Evolutionary conservation across 2,888 invertebrate genomes (phyloP).

Genomic region (Eupithecia exiguata): DNA sequence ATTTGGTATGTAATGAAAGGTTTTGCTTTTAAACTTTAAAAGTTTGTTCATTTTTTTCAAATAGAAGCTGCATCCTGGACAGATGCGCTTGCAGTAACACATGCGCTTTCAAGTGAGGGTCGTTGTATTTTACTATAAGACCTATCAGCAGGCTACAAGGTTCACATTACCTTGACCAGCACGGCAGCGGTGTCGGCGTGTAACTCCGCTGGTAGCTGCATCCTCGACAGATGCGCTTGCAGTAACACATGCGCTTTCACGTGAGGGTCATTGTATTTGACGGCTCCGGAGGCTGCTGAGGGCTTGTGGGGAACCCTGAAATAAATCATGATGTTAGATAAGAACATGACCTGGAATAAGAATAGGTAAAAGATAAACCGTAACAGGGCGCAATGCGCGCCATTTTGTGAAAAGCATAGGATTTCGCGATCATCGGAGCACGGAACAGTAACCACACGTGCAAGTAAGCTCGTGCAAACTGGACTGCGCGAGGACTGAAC

Average conservation of each 20-base stretch:
- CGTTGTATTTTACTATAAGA: conserved; percentile 80
- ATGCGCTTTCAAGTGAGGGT: conserved; percentile 98
- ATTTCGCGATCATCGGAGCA: no score
- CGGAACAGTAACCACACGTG: no score
- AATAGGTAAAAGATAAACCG: no score
- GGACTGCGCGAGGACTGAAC: no score
- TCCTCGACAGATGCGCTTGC: conserved; percentile 97
- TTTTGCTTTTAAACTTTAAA: no score
- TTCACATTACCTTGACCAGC: conserved; percentile 85
- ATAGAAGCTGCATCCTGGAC: conserved; percentile 95
- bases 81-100: conserved; percentile 97
- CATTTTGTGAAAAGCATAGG: no score
- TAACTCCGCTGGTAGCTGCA: conserved; percentile 97
- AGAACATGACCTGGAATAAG: no score
- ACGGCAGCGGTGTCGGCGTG: conserved; percentile 98
- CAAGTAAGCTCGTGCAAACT: no score
- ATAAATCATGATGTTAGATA: background rate
- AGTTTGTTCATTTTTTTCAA: no score
- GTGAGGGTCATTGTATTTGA: conserved; percentile 97
- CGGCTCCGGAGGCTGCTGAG: conserved; percentile 83
- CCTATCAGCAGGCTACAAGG: background rate
- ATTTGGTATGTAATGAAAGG: no score
- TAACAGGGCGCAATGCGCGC: no score
- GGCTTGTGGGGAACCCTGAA: conserved; percentile 87
- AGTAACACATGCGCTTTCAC: conserved; percentile 97